These are phyloP conservation scores for Chironomus riparius DNA, from an alignment of 2,888 invertebrate species.

Conservation along the genomic window DNA sequence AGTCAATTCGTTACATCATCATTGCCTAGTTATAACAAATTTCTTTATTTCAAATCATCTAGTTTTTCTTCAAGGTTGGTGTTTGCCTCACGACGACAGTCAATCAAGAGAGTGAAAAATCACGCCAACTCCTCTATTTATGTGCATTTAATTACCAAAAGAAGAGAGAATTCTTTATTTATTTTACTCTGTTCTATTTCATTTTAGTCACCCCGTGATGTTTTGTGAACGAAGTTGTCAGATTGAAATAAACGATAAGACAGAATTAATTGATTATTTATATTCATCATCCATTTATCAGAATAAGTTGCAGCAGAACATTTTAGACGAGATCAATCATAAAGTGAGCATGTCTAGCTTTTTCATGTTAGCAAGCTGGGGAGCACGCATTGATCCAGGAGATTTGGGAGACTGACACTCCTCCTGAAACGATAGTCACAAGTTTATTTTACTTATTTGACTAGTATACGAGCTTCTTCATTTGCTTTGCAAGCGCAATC, in stretches of 20 bases:
- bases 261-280: constrained; percentile 3
- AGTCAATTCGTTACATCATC: not conserved
- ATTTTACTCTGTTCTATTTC: not conserved
- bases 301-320: not conserved
- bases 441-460: not conserved
- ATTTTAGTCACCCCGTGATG: constrained; percentile 18
- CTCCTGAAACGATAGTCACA: constrained; percentile 12
- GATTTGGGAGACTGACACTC: constrained; percentile 23
- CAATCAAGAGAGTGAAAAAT: too few species aligned
- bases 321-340: not conserved
- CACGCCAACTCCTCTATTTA: too few species aligned
- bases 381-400: constrained; percentile 20
- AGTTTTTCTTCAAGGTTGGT: too few species aligned
- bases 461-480: not conserved
- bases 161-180: too few species aligned
- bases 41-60: not conserved
- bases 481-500: not conserved
- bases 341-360: constrained; percentile 6
- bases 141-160: too few species aligned
- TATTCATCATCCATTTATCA: constrained; percentile 1
- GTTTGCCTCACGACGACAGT: too few species aligned
- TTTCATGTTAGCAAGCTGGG: constrained; percentile 13
- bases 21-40: not conserved
- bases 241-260: not conserved
- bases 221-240: constrained; percentile 9